Percentiles rank a stretch among this genome's conserved stretches.
Evolutionary conservation across 2,113 vertebrate species (phyloP).

Genomic region (Microcebus tavaratra): DNA sequence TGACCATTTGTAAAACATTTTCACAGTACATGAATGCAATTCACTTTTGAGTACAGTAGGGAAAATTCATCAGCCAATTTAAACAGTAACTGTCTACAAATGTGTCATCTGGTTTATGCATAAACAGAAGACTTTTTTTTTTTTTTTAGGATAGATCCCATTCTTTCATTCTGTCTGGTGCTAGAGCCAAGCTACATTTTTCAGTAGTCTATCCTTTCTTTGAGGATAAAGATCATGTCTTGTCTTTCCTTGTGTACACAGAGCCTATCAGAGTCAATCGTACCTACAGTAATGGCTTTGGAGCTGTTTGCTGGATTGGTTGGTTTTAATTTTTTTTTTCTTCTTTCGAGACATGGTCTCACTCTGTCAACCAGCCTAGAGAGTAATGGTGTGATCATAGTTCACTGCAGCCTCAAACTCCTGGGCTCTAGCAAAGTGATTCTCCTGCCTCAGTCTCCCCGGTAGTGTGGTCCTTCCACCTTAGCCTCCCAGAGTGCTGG

Average conservation of each 20-base stretch:
- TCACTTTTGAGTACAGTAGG: not conserved
- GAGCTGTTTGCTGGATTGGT: not conserved
- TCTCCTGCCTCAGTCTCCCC: no score
- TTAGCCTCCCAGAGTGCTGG: no score
- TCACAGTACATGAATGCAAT: not conserved
- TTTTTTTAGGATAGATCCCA: not conserved
- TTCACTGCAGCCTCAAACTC: no score
- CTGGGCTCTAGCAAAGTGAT: no score
- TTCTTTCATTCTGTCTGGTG: not conserved
- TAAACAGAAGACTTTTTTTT: conserved; percentile 25
- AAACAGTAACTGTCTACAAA: conserved; percentile 41
- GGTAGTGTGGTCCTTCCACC: no score
- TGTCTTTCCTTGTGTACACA: not conserved
- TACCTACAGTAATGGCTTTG: not conserved
- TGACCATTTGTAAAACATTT: not conserved
- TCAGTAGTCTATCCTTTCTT: conserved; percentile 7
- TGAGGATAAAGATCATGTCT: not conserved
- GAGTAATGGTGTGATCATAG: no score
- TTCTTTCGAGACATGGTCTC: no score
- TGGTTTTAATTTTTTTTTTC: not conserved
- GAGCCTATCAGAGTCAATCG: not conserved
- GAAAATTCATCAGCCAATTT: conserved; percentile 12
- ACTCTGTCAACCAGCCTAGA: no score
- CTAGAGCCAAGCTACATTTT: not conserved
- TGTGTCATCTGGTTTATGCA: not conserved